These are phyloP conservation scores for Neoascia interrupta DNA, from an alignment of 2,888 invertebrate genomes.

Conservation along the genomic window DNA sequence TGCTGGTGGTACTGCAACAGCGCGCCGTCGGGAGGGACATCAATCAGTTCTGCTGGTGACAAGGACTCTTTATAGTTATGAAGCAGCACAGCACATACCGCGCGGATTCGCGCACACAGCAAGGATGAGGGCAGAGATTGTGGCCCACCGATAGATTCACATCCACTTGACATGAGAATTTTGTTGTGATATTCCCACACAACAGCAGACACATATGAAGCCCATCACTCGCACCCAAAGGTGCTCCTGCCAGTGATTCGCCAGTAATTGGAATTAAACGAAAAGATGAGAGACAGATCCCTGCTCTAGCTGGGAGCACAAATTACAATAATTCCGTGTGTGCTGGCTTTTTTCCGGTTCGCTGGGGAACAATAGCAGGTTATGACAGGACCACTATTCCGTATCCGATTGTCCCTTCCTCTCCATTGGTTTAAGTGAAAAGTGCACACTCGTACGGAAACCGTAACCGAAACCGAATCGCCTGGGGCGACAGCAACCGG, in stretches of 20 bases:
- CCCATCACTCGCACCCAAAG: constrained; percentile 32
- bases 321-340: constrained; percentile 65
- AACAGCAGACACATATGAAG: background rate
- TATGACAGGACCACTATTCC: constrained; percentile 61
- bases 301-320: constrained; percentile 60
- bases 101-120: constrained; percentile 23
- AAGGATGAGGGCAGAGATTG: background rate
- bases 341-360: constrained; percentile 24
- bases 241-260: constrained; percentile 47
- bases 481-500: constrained; percentile 56
- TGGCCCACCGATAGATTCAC: constrained; percentile 45
- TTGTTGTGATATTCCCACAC: constrained; percentile 42
- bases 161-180: constrained; percentile 66
- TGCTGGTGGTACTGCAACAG: constrained; percentile 35
- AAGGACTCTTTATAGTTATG: constrained; percentile 64
- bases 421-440: constrained; percentile 47
- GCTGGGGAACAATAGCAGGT: constrained; percentile 59
- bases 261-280: constrained; percentile 66
- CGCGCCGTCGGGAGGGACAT: constrained; percentile 56
- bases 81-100: constrained; percentile 15
- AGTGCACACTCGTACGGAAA: constrained; percentile 38
- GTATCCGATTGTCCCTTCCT: constrained; percentile 49
- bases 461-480: constrained; percentile 28
- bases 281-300: constrained; percentile 50
- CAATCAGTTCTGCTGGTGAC: constrained; percentile 66